A percentile compares a stretch with the other conserved stretches of the same genome.
These are phyloP conservation scores for Callitettix versicolor DNA, from an alignment of 1,140 invertebrate species.

Conservation along the genomic window DNA sequence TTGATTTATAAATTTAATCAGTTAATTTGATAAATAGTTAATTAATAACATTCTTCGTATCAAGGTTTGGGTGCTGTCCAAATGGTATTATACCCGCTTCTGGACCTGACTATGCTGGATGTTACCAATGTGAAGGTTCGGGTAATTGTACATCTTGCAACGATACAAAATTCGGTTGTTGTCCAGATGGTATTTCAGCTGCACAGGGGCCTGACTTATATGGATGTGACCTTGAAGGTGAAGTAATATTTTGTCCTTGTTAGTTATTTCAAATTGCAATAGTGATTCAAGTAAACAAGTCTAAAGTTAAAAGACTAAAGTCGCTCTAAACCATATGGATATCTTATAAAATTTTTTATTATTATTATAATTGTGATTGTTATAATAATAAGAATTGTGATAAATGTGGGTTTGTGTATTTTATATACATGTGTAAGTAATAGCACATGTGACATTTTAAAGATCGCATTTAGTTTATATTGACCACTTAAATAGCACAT, in stretches of 20 bases:
- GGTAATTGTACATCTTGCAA: constrained; percentile 45
- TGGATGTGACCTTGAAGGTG: constrained; percentile 54
- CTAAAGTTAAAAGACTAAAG: too few species aligned
- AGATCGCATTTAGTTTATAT: too few species aligned
- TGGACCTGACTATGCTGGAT: constrained; percentile 49
- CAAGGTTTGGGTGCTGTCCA: constrained; percentile 52
- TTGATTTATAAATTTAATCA: too few species aligned
- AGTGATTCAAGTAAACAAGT: background rate
- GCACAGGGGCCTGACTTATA: constrained; percentile 57
- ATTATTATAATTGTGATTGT: too few species aligned
- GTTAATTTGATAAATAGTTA: too few species aligned
- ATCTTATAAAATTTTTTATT: too few species aligned
- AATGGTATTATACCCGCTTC: constrained; percentile 48
- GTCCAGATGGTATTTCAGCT: constrained; percentile 74
- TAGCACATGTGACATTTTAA: too few species aligned
- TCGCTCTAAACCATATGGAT: too few species aligned
- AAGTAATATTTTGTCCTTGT: background rate
- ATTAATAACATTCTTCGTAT: constrained; percentile 5
- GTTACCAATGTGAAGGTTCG: constrained; percentile 30
- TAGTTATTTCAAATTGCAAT: background rate
- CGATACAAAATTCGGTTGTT: constrained; percentile 78
- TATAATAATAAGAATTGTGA: too few species aligned
- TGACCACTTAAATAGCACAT: too few species aligned
- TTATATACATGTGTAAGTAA: too few species aligned
- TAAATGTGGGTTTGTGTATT: too few species aligned